A percentile compares a stretch with the other conserved stretches of the same genome.
phyloP scores from a whole-genome alignment of 2,888 invertebrate species.

The Noctuana brunneofusca region DNA sequence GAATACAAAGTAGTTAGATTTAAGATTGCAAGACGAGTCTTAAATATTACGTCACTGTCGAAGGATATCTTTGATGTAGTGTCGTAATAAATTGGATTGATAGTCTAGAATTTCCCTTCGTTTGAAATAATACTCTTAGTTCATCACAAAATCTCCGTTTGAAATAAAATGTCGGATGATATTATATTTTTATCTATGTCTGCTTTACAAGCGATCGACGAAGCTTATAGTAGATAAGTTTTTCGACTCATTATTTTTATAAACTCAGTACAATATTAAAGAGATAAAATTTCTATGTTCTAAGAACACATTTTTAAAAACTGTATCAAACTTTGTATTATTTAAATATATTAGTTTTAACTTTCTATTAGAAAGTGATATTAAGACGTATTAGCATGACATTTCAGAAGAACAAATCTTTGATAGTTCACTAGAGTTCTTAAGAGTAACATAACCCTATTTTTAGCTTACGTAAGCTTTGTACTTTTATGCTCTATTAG shows the following conservation, averaged over 20 bases:
- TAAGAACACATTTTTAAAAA: background rate
- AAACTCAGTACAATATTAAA: background rate
- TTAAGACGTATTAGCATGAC: too few relatives aligned
- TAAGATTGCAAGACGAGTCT: background rate
- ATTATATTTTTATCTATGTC: conserved; percentile 17
- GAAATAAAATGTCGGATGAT: conserved; percentile 17
- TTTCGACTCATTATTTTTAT: conserved; percentile 3
- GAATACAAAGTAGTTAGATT: too few relatives aligned
- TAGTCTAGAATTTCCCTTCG: conserved; percentile 23
- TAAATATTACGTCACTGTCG: conserved; percentile 18
- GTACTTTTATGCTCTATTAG: background rate
- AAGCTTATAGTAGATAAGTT: conserved; percentile 1
- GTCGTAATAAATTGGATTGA: conserved; percentile 26
- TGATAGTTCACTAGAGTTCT: too few relatives aligned
- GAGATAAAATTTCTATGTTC: background rate
- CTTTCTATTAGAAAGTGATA: too few relatives aligned
- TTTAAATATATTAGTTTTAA: too few relatives aligned
- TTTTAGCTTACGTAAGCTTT: too few relatives aligned
- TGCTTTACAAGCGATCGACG: conserved; percentile 3
- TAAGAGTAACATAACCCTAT: too few relatives aligned
- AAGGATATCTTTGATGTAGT: conserved; percentile 20
- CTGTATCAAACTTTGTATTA: too few relatives aligned
- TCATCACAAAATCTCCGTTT: conserved; percentile 16
- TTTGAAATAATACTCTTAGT: conserved; percentile 22
- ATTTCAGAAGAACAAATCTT: too few relatives aligned